Conservation (phyloP, 2,888 invertebrate genomes). For the Drosophila mettleri region DNA sequence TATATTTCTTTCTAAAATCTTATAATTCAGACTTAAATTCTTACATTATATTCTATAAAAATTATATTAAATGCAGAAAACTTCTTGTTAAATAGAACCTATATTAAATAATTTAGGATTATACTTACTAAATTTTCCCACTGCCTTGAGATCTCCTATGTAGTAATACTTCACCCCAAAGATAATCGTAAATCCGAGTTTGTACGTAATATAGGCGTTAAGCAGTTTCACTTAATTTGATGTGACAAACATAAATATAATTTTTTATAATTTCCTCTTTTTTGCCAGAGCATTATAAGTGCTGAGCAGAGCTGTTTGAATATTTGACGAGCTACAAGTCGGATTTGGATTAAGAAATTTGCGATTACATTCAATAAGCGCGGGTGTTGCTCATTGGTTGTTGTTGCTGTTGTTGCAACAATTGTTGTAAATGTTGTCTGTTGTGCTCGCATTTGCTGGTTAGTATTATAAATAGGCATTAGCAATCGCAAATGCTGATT, state of each 20-base stretch:
- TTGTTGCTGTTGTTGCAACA: slow-evolving; percentile 20
- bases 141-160: too few species aligned
- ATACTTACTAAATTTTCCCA: too few species aligned
- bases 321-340: slow-evolving; percentile 42
- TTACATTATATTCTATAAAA: too few species aligned
- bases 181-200: not conserved
- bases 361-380: slow-evolving; percentile 41
- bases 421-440: slow-evolving; percentile 22
- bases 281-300: slow-evolving; percentile 24
- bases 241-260: not conserved
- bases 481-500: slow-evolving; percentile 63
- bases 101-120: too few species aligned
- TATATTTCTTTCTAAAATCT: too few species aligned
- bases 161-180: not conserved
- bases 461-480: slow-evolving; percentile 52
- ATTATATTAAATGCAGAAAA: too few species aligned
- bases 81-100: too few species aligned
- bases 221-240: not conserved
- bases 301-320: slow-evolving; percentile 19
- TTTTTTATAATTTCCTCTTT: not conserved
- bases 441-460: slow-evolving; percentile 35
- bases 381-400: slow-evolving; percentile 42
- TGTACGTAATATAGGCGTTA: too few species aligned
- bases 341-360: slow-evolving; percentile 59
- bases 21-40: too few species aligned